Percentiles rank a stretch among this genome's conserved stretches.
These are phyloP conservation scores for Tolmerus cingulatus DNA, from an alignment of 2,888 invertebrate genomes.

Conservation along the genomic window DNA sequence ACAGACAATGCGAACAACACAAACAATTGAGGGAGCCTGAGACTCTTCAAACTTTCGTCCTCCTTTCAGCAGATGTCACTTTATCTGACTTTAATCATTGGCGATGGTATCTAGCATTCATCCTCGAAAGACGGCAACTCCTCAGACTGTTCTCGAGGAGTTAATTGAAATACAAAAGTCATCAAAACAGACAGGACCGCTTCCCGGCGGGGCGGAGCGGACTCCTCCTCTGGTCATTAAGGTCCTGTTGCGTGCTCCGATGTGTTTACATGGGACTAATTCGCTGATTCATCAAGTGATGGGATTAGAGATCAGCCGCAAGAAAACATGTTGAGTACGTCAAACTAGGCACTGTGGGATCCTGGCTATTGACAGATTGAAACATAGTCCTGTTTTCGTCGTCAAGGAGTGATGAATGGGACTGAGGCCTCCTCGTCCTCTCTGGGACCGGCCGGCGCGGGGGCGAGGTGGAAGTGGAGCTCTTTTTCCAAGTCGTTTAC, in stretches of 20 bases:
- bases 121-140: not conserved
- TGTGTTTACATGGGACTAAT: not conserved
- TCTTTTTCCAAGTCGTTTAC: not conserved
- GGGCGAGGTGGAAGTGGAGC: not conserved
- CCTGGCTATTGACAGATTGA: not conserved
- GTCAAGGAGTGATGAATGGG: not conserved
- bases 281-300: not conserved
- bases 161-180: slow-evolving; percentile 3
- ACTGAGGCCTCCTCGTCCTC: not conserved
- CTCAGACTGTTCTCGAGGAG: not conserved
- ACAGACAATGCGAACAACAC: not conserved
- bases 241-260: not conserved
- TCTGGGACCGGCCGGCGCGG: not conserved
- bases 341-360: not conserved
- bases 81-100: slow-evolving; percentile 6
- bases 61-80: slow-evolving; percentile 5
- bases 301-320: not conserved
- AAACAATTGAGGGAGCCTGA: not conserved
- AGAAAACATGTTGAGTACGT: not conserved
- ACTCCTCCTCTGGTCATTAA: not conserved
- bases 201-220: not conserved
- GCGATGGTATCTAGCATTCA: not conserved
- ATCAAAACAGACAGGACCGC: not conserved
- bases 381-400: not conserved
- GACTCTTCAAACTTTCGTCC: not conserved